These are phyloP conservation scores for Drosophila fuyamai DNA, from an alignment of 1,140 invertebrate species.

Conservation along the genomic window DNA sequence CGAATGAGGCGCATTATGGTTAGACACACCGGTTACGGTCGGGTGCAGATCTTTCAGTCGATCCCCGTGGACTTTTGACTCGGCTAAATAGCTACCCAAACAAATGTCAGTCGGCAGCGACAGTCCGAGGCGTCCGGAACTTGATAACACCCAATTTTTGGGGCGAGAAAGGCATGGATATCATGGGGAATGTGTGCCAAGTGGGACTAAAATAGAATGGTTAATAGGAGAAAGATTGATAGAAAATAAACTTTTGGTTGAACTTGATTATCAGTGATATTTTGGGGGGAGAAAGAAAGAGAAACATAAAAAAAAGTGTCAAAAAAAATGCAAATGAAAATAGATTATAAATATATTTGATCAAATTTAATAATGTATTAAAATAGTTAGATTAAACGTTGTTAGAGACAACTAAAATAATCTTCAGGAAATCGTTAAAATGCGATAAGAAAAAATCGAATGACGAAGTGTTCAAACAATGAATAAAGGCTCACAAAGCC, in stretches of 20 bases:
- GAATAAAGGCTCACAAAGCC: neutral
- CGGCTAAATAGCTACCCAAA: conserved; percentile 42
- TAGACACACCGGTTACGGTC: conserved; percentile 29
- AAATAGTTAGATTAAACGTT: neutral
- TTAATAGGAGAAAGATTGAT: conserved; percentile 2
- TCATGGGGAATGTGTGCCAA: conserved; percentile 14
- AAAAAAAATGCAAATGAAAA: neutral
- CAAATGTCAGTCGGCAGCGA: conserved; percentile 21
- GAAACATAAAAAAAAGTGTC: neutral
- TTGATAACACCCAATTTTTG: conserved; percentile 18
- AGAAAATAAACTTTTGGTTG: neutral
- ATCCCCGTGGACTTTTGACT: conserved; percentile 42
- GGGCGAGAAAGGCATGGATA: neutral
- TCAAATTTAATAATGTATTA: neutral
- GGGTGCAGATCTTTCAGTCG: conserved; percentile 34
- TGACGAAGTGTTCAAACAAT: neutral
- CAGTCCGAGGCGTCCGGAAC: conserved; percentile 23
- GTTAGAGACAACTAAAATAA: no score
- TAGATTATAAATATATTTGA: neutral
- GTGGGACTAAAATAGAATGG: conserved; percentile 21
- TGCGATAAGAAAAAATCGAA: neutral
- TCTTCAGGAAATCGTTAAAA: neutral
- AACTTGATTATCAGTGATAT: neutral
- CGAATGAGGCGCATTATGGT: conserved; percentile 50
- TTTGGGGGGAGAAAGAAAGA: neutral